Conservation (phyloP, 2,888 invertebrate species). For the Lepetodrilus schrolli region DNA sequence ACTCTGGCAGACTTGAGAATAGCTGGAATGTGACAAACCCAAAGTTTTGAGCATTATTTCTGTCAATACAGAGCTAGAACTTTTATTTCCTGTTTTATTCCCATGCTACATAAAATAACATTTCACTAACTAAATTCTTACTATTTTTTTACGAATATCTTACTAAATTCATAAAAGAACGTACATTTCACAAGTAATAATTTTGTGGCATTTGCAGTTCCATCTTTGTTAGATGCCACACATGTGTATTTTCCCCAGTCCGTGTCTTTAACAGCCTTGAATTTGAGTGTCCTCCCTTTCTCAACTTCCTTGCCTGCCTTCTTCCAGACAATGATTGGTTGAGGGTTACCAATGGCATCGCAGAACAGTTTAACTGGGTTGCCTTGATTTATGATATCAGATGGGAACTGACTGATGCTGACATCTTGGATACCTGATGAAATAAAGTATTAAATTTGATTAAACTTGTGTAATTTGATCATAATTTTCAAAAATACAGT, state of each 20-base stretch:
- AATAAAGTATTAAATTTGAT: not conserved
- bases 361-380: conserved; percentile 18
- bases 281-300: not conserved
- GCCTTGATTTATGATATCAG: not conserved
- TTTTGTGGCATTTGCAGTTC: not conserved
- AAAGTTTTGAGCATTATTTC: no score
- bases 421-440: conserved; percentile 24
- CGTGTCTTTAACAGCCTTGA: not conserved
- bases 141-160: no score
- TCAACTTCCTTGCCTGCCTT: not conserved
- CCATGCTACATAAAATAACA: no score
- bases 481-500: no score
- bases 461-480: no score
- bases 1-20: no score
- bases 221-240: not conserved
- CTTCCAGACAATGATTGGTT: not conserved
- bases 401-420: not conserved
- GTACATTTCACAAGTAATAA: conserved; percentile 24
- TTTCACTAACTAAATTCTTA: no score
- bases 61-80: no score
- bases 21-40: no score
- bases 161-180: no score
- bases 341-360: not conserved
- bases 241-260: conserved; percentile 21
- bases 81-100: no score